phyloP scores from a whole-genome alignment of 2,113 vertebrate genomes.

The Aspiorhynchus laticeps region DNA sequence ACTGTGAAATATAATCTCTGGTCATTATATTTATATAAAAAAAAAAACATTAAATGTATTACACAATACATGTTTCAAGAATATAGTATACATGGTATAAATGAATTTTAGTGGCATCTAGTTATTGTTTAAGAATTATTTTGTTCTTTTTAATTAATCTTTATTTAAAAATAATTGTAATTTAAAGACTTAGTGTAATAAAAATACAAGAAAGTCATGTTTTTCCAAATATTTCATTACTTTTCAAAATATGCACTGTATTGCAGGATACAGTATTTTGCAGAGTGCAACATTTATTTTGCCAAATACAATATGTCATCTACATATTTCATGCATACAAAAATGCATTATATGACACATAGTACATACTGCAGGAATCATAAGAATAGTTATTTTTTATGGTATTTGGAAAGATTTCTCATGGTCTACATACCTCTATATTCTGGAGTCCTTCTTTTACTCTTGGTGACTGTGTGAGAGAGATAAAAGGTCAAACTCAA shows the following conservation, averaged over 20 bases:
- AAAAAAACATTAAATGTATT: not conserved
- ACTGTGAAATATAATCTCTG: conserved; percentile 29
- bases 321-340: not conserved
- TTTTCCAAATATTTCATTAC: not conserved
- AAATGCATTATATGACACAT: not conserved
- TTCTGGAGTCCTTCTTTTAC: conserved; percentile 90
- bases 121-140: not conserved
- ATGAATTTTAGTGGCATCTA: not conserved
- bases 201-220: not conserved
- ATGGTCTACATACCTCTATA: conserved; percentile 82
- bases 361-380: not conserved
- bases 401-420: conserved; percentile 33
- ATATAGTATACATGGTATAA: not conserved
- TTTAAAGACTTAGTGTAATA: not conserved
- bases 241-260: not conserved
- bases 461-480: conserved; percentile 88
- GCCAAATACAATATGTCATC: not conserved
- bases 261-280: not conserved
- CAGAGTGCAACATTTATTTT: not conserved
- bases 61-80: not conserved
- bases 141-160: not conserved
- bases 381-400: not conserved
- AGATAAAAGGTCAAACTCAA: conserved; percentile 57
- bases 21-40: not conserved
- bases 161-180: not conserved